Base-by-base conservation (phyloP, 2,113 vertebrate genomes). In the Hippocampus mohnikei region DNA sequence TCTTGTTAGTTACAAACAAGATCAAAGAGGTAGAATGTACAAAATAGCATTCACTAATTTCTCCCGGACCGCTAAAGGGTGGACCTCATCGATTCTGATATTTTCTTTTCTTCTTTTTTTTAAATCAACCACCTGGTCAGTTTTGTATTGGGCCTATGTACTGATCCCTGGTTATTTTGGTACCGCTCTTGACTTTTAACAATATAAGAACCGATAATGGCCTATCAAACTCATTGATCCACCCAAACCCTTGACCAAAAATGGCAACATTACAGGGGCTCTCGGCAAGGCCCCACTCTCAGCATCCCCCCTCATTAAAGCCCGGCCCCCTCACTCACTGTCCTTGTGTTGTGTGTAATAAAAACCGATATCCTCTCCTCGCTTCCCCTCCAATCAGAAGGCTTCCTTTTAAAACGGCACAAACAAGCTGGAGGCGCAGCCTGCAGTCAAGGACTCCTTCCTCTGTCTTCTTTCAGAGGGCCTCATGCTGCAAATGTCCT, bases 371-470 rank as follows among this genome's bases (percentile, higher is more conserved):
- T 75, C 66, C 53, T 67, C 65, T 46, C 68, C 70, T 55, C 48
- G 44, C 72, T 37, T 71, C 72, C 69, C 18, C 74, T 59, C 66
- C n/a, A 1, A 68, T 81, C 66, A 59, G 13, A 75, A 75, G 15
- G 7, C 71, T 72, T 53, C 33, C 71, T 61, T 48, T 80, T 74
- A 72, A 71, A 84, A 80, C 46, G 58, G 70, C 80, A 85, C 82
- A 87, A 88, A 88, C 85, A 85, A 83, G 81, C 85, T 80, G 56
- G 25, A 10, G 73, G 88, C 79, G 86, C 85, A 86, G 77, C 29
- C 23, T 8, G 63, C 85, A 88, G 89, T 87, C 87, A 89, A 87
- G 84, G 86, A 85, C 86, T 85, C 85, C 82, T 68, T 37, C 77
- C 74, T 80, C 79, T 83, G 72, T 86, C 83, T 86, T 74, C 70